A percentile compares a stretch with the other conserved stretches of the same genome.
Conservation (phyloP, 2,113 vertebrate species). For the Python bivittatus region DNA sequence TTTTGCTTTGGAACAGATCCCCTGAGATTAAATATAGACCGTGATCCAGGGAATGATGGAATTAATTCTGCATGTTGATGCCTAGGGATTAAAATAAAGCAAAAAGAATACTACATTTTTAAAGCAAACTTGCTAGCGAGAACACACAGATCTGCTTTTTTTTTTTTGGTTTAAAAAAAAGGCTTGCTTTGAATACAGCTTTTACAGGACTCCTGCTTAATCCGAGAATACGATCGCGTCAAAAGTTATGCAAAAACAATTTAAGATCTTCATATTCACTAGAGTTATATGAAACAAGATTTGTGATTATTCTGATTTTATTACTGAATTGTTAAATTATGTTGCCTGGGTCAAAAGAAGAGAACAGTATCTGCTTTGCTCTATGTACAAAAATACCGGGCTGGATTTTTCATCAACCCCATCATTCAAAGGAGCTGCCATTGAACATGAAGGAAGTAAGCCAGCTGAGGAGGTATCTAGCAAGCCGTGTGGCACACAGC, state of each 20-base stretch:
- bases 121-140: background rate
- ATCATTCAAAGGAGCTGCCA: background rate
- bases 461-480: background rate
- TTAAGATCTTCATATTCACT: background rate
- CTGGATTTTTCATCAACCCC: background rate
- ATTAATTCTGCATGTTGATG: background rate
- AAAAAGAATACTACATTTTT: background rate
- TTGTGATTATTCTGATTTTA: background rate
- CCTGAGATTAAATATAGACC: background rate
- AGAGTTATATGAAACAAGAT: background rate
- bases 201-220: background rate
- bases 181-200: background rate
- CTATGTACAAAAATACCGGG: background rate
- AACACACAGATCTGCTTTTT: background rate
- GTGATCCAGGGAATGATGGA: background rate
- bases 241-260: background rate
- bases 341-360: background rate
- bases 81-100: background rate
- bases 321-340: background rate
- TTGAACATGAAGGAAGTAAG: background rate
- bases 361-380: background rate
- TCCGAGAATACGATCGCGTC: background rate
- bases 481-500: background rate
- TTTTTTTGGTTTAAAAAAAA: background rate
- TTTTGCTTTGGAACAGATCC: background rate